Base-by-base conservation (phyloP, 35 echinoderm and acorn worm genomes). In the Diadema setosum region DNA sequence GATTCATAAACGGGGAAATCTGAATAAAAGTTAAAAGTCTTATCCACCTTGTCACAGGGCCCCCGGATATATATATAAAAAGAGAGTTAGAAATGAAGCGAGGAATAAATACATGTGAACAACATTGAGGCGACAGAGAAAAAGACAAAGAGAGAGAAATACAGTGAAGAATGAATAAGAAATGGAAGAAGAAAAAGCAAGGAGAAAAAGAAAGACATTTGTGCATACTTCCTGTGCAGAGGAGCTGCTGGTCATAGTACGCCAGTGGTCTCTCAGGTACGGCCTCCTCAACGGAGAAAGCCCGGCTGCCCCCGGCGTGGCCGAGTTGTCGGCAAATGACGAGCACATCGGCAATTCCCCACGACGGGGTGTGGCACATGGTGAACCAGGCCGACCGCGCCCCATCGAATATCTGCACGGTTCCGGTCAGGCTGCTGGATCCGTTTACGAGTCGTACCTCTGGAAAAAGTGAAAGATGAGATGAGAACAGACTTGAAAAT, bases 281-380 rank as follows among this genome's bases (percentile, higher is more conserved):
- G n/a, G 23, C 4, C 73, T 42, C 34, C 14, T 44, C 40, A 3
- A 42, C 15, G 0, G 73, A 35, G 73, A 78, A 78, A 6, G 40
- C 73, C 21, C 73, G 39, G 30, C 40, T 78, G 11, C 84, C 93
- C 14, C 93, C 93, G 2, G 85, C 87, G 41, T 75, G 91, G 26
- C 93, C 93, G 18, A 95, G 61, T 27, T 95, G 93, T 20, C 84
- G 69, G 41, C 93, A 95, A 0, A 95, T 73, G 18, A 95, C 89
- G 25, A 83, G 81, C 6, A 90, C 93, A 39, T 95, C 93, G 27
- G 46, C 26, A 45, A 95, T 91, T 31, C 48, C 57, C 93, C 93
- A 95, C 15, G 41, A 87, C 16, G 46, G 23, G 15, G 33, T 78
- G 59, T 91, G 84, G 69, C 93, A 95, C 1, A 90, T 84, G 20